phyloP scores from a whole-genome alignment of 2,113 vertebrate genomes.

The Hemiscyllium ocellatum region DNA sequence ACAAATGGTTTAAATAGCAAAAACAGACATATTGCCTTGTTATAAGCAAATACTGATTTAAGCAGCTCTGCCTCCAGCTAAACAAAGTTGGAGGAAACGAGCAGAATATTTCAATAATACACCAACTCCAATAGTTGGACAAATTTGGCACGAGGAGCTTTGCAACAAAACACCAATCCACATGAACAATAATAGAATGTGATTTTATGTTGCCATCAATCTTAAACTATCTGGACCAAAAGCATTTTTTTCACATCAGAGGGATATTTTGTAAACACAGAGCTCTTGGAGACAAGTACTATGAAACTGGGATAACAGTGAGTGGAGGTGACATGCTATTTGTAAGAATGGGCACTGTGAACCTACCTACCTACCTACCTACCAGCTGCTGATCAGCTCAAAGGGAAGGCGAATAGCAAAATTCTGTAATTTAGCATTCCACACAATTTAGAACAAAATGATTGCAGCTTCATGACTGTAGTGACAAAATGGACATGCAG shows the following conservation, averaged over 20 bases:
- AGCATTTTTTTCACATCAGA: background rate
- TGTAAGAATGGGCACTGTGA: background rate
- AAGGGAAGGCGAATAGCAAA: background rate
- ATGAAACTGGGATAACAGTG: background rate
- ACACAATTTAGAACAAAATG: background rate
- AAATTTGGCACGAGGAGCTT: conserved; percentile 17
- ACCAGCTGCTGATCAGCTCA: background rate
- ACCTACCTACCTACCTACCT: background rate
- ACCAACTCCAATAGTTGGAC: conserved; percentile 10
- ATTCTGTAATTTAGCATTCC: background rate
- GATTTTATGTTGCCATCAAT: background rate
- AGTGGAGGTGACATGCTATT: background rate
- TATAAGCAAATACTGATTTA: background rate
- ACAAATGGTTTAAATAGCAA: background rate
- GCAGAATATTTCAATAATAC: background rate
- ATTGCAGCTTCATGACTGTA: background rate
- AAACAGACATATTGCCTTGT: background rate
- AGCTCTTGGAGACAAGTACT: too few species aligned
- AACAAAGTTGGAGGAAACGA: conserved; percentile 1
- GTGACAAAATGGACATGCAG: background rate
- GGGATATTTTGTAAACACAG: background rate
- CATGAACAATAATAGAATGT: background rate
- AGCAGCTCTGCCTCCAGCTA: background rate
- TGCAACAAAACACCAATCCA: background rate
- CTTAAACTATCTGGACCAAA: background rate